Evolutionary conservation across 1,140 invertebrate species (phyloP).

Genomic region (Drosophila punjabiensis): DNA sequence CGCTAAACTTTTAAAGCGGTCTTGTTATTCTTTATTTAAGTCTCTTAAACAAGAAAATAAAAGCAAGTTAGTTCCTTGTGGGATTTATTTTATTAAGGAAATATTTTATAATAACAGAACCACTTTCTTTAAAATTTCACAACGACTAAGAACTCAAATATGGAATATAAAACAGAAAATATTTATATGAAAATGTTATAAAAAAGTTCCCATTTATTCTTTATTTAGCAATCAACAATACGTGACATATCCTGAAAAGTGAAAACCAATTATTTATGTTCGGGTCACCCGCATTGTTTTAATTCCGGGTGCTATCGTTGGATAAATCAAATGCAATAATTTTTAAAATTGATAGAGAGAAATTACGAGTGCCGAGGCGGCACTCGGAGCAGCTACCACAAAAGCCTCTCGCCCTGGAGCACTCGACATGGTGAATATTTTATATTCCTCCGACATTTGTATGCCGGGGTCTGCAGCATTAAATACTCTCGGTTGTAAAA

Average conservation of each 20-base stretch:
- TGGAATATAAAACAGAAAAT: background rate
- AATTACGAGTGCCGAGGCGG: conserved; percentile 14
- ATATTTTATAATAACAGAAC: too few relatives aligned
- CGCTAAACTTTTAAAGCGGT: too few relatives aligned
- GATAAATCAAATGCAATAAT: conserved; percentile 29
- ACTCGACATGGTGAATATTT: conserved; percentile 34
- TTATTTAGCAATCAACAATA: conserved; percentile 1
- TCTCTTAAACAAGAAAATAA: background rate
- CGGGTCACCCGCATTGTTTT: background rate
- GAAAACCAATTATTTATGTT: conserved; percentile 11
- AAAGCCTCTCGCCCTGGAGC: conserved; percentile 9
- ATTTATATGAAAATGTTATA: background rate
- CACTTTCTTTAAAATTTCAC: too few relatives aligned
- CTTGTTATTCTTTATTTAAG: background rate
- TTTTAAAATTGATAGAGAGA: conserved; percentile 30
- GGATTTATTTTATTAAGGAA: background rate
- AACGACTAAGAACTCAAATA: background rate
- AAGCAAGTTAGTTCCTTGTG: too few relatives aligned
- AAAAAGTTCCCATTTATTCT: background rate
- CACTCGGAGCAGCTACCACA: conserved; percentile 14
- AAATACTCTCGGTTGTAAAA: conserved; percentile 31
- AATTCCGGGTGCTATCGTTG: background rate
- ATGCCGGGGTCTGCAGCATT: conserved; percentile 32
- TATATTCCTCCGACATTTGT: conserved; percentile 41
- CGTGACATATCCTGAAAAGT: background rate